Base-by-base conservation (phyloP, 2,113 vertebrate species). In the Ptychochromis oligacanthus region DNA sequence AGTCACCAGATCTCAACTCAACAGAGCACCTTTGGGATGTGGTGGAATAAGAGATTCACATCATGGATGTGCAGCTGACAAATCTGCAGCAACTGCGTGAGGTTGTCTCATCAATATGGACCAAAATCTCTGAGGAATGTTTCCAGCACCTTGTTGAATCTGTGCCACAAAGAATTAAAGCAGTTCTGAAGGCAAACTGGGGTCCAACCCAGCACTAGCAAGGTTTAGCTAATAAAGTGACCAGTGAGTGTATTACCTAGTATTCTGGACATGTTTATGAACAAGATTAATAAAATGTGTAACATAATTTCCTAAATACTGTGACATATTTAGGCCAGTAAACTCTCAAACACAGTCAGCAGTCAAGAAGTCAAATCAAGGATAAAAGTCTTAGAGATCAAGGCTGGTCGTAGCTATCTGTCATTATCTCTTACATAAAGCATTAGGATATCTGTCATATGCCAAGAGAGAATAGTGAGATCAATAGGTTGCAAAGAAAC, bases 301-400 rank as follows among this genome's bases (percentile, higher is more conserved):
- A 20, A 49, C 64, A 79, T 70, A 80, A 80, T 79, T 75, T 77
- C 36, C 12, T 14, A 59, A 84, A 79, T 76, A 20, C 40, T 54
- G 54, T 83, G 88, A 94, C 91, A 91, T 67, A 91, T 86, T 90
- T 31, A 90, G 89, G 90, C 58, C 92, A 88, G 31, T 60, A 80
- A 80, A 85, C 57, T 78, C 60, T 81, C 40, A 74, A 85, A 52
- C 65, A 10, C 40, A 77, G 82, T 74, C 60, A 84, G 79, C 70
- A 82, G 57, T 74, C 13, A 15, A 56, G 82, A 61, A 84, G 58
- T 88, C 65, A 83, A 77, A 87, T 87, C 79, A 75, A 76, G 54
- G 80, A 91, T 88, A 28, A 90, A 87, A 88, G 89, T 65, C 56
- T 56, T 62, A 83, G 28, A 87, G 84, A 87, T 86, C 26, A 83